Conservation (phyloP, 92 coral and sea anemone species). For the Pocillopora meandrina region DNA sequence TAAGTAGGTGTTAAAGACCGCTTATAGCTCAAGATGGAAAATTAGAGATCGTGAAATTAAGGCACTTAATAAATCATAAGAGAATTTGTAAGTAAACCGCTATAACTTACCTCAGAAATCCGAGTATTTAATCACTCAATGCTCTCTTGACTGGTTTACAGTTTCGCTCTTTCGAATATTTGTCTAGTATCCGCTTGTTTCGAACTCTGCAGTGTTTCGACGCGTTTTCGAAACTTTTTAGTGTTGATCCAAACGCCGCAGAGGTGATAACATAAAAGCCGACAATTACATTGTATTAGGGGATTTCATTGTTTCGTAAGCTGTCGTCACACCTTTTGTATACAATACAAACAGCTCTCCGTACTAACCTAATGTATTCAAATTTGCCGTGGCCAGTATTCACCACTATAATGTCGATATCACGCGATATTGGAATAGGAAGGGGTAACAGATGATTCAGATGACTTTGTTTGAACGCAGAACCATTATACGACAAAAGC, state of each 20-base stretch:
- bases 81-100: slow-evolving; percentile 35
- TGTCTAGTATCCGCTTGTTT: slow-evolving; percentile 11
- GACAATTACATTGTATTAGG: slow-evolving; percentile 90
- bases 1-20: background rate
- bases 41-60: slow-evolving; percentile 33
- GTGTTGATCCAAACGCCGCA: slow-evolving; percentile 61
- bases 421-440: slow-evolving; percentile 36
- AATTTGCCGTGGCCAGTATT: slow-evolving; percentile 40
- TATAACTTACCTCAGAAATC: slow-evolving; percentile 34
- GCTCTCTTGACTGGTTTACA: background rate
- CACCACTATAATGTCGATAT: slow-evolving; percentile 25
- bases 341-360: slow-evolving; percentile 69
- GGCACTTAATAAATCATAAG: slow-evolving; percentile 45
- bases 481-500: background rate
- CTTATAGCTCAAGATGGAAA: background rate
- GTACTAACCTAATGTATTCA: slow-evolving; percentile 72
- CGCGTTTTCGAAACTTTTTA: slow-evolving; percentile 69
- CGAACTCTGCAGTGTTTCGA: slow-evolving; percentile 41
- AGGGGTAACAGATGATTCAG: background rate
- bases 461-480: background rate
- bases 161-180: slow-evolving; percentile 3
- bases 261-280: slow-evolving; percentile 69
- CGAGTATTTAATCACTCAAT: background rate
- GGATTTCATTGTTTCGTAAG: slow-evolving; percentile 82
- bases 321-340: slow-evolving; percentile 91